Conservation (phyloP, 2,113 vertebrate genomes). For the Rhagologus leucostigma region DNA sequence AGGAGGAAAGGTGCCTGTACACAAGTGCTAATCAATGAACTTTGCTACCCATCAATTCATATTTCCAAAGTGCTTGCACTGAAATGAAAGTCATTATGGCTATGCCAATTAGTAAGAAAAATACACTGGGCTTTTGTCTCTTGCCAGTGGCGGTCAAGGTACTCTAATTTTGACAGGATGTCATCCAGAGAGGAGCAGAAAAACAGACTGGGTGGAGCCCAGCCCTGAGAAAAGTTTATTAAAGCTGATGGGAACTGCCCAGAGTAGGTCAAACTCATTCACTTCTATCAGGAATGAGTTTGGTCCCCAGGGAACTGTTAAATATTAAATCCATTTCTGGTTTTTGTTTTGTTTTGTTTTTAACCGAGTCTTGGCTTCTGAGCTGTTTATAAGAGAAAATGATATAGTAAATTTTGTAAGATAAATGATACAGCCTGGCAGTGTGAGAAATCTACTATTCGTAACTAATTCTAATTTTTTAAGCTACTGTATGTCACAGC, state of each 20-base stretch:
- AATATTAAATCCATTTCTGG: constrained; percentile 51
- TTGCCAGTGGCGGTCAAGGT: constrained; percentile 1
- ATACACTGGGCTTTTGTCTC: not conserved
- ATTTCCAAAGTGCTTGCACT: not conserved
- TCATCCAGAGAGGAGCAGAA: not conserved
- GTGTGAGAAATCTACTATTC: constrained; percentile 58
- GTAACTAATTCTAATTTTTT: constrained; percentile 70
- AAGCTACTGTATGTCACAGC: constrained; percentile 52
- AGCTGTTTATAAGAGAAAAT: constrained; percentile 64
- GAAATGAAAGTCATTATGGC: constrained; percentile 16
- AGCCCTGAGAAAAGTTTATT: not conserved
- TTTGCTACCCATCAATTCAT: constrained; percentile 9
- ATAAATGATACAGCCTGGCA: constrained; percentile 40
- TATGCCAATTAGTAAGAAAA: constrained; percentile 35
- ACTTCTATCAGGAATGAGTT: not conserved
- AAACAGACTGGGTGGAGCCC: not conserved
- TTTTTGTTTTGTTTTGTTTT: constrained; percentile 31
- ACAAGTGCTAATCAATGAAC: constrained; percentile 38
- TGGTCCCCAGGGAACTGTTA: not conserved
- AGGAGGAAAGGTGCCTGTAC: not conserved
- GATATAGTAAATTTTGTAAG: constrained; percentile 53
- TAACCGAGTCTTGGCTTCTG: constrained; percentile 14
- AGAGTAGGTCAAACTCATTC: constrained; percentile 27
- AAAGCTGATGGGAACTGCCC: constrained; percentile 6
- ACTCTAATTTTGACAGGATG: constrained; percentile 17